phyloP scores from a whole-genome alignment of 2,888 invertebrate species.

The Stenurella melanura region DNA sequence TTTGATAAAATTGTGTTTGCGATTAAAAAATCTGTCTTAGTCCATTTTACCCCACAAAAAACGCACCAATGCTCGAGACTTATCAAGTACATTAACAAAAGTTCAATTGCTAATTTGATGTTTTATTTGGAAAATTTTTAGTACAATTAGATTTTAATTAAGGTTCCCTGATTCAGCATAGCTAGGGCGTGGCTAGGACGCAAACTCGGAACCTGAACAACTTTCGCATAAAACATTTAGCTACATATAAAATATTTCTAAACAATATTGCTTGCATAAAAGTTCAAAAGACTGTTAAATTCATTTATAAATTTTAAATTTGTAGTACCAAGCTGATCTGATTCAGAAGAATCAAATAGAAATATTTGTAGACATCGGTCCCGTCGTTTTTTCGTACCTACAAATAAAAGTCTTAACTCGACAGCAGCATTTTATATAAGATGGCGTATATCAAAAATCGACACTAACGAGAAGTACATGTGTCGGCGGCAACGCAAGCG shows the following conservation, averaged over 20 bases:
- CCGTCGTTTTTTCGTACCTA: background rate
- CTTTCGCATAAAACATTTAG: too few species aligned
- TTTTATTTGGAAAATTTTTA: too few species aligned
- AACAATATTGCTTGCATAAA: background rate
- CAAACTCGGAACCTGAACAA: too few species aligned
- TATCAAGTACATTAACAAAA: too few species aligned
- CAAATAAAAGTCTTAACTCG: conserved; percentile 16
- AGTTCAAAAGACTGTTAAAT: background rate
- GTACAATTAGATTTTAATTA: too few species aligned
- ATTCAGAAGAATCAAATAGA: background rate
- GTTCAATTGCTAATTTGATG: too few species aligned
- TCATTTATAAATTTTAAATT: background rate
- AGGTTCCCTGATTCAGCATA: too few species aligned
- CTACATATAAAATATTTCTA: background rate
- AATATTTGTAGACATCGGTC: background rate
- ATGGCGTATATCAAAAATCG: conserved; percentile 75
- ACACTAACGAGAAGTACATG: conserved; percentile 71
- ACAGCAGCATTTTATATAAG: conserved; percentile 66
- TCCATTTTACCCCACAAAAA: too few species aligned
- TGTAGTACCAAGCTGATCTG: background rate
- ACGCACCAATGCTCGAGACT: too few species aligned
- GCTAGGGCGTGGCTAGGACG: too few species aligned
- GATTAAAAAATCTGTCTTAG: too few species aligned
- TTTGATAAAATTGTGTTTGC: too few species aligned
- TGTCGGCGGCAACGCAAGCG: conserved; percentile 67